Evolutionary conservation across 1,140 invertebrate genomes (phyloP).

Genomic region (Euschistus heros): DNA sequence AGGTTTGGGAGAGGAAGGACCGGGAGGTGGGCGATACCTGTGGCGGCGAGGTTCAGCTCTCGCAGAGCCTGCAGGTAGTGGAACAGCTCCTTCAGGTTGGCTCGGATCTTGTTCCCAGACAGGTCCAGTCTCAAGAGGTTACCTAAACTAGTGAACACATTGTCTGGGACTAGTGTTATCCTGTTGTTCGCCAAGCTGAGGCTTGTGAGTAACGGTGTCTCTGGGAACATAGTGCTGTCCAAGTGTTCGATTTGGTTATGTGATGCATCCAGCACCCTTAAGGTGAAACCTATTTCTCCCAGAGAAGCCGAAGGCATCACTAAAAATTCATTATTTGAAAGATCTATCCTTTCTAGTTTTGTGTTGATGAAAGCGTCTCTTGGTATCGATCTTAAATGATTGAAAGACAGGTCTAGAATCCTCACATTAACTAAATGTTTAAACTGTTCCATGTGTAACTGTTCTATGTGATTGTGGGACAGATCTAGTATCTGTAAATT

Average conservation of each 20-base stretch:
- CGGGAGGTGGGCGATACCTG: slow-evolving; percentile 61
- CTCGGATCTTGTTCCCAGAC: slow-evolving; percentile 63
- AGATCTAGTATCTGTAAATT: slow-evolving; percentile 68
- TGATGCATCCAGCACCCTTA: slow-evolving; percentile 63
- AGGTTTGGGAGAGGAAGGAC: slow-evolving; percentile 58
- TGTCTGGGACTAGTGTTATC: slow-evolving; percentile 74
- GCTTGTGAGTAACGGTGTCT: slow-evolving; percentile 61
- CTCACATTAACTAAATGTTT: slow-evolving; percentile 61
- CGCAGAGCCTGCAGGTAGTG: slow-evolving; percentile 72
- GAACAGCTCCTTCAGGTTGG: slow-evolving; percentile 81
- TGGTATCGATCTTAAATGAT: slow-evolving; percentile 61
- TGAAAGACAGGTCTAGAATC: slow-evolving; percentile 62
- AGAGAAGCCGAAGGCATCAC: slow-evolving; percentile 59
- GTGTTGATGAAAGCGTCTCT: slow-evolving; percentile 71
- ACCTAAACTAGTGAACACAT: slow-evolving; percentile 72
- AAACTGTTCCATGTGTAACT: slow-evolving; percentile 70
- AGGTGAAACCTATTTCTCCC: slow-evolving; percentile 59
- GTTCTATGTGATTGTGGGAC: slow-evolving; percentile 61
- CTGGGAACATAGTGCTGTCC: slow-evolving; percentile 75
- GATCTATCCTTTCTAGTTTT: slow-evolving; percentile 63
- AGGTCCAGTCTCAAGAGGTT: slow-evolving; percentile 67
- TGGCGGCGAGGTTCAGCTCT: slow-evolving; percentile 59
- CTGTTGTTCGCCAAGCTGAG: slow-evolving; percentile 70
- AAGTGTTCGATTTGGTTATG: slow-evolving; percentile 75
- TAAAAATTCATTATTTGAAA: slow-evolving; percentile 66